A percentile compares a stretch with the other conserved stretches of the same genome.
Conservation (phyloP, 2,797 vertebrate genomes). For the Hyperoplus immaculatus region DNA sequence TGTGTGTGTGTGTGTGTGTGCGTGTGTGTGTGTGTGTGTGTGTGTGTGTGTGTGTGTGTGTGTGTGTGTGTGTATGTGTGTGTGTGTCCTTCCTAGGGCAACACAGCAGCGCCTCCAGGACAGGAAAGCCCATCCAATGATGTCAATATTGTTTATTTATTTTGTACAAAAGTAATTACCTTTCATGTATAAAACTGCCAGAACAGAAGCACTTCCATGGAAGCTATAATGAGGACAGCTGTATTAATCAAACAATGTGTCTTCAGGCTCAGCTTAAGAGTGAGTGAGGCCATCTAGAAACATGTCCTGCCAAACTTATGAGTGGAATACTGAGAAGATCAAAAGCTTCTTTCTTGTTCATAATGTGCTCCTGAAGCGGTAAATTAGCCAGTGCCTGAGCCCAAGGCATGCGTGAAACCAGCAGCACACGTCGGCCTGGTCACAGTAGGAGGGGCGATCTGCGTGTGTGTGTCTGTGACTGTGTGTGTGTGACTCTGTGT, state of each 20-base stretch:
- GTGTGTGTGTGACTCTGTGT: constrained; percentile 53
- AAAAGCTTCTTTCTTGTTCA: constrained; percentile 81
- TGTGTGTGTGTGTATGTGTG: constrained; percentile 16
- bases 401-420: constrained; percentile 86
- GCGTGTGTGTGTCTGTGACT: not conserved
- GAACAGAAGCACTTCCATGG: constrained; percentile 45
- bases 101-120: constrained; percentile 21
- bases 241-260: constrained; percentile 67
- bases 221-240: constrained; percentile 64
- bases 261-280: constrained; percentile 60
- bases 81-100: constrained; percentile 14
- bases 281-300: constrained; percentile 76
- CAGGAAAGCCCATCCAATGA: constrained; percentile 33
- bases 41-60: constrained; percentile 5
- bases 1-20: no score
- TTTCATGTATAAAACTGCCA: constrained; percentile 40
- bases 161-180: constrained; percentile 52
- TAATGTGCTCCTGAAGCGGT: constrained; percentile 81
- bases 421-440: constrained; percentile 79
- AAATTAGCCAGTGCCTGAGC: constrained; percentile 84
- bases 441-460: constrained; percentile 74
- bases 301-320: constrained; percentile 79
- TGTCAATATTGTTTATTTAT: constrained; percentile 55
- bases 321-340: constrained; percentile 77
- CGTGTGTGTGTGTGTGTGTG: constrained; percentile 6